Evolutionary conservation across 2,888 invertebrate genomes (phyloP).

Genomic region (Anoplius nigerrimus): DNA sequence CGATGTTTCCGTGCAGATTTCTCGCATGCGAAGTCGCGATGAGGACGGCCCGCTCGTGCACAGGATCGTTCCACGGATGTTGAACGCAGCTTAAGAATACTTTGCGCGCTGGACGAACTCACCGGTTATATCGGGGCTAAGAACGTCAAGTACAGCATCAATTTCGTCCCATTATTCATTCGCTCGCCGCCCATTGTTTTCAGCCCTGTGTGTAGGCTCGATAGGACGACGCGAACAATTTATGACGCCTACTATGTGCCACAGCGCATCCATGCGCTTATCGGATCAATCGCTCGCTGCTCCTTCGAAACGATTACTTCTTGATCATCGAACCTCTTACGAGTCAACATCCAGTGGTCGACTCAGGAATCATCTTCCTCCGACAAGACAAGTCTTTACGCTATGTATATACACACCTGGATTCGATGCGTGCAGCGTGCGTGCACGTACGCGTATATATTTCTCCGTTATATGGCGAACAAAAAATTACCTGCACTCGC

Average conservation of each 20-base stretch:
- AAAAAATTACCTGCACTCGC: constrained; percentile 17
- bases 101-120: too few species aligned
- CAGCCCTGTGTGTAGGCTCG: constrained; percentile 52
- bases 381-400: not conserved
- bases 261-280: constrained; percentile 56
- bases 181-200: constrained; percentile 49
- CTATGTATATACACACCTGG: not conserved
- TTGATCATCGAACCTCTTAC: constrained; percentile 43
- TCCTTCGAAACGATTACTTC: constrained; percentile 53
- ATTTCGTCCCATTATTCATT: constrained; percentile 21
- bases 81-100: too few species aligned
- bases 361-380: constrained; percentile 30
- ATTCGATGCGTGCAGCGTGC: not conserved
- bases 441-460: not conserved
- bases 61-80: too few species aligned
- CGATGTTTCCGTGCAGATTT: too few species aligned
- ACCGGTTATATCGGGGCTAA: too few species aligned
- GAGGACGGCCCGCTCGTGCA: too few species aligned
- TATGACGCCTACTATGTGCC: constrained; percentile 56
- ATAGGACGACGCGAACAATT: constrained; percentile 58
- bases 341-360: constrained; percentile 31
- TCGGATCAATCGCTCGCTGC: constrained; percentile 52
- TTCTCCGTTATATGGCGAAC: constrained; percentile 20
- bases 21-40: too few species aligned
- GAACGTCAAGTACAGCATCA: too few species aligned